phyloP scores from a whole-genome alignment of 2,888 invertebrate genomes.

The Ophioninae sp. region DNA sequence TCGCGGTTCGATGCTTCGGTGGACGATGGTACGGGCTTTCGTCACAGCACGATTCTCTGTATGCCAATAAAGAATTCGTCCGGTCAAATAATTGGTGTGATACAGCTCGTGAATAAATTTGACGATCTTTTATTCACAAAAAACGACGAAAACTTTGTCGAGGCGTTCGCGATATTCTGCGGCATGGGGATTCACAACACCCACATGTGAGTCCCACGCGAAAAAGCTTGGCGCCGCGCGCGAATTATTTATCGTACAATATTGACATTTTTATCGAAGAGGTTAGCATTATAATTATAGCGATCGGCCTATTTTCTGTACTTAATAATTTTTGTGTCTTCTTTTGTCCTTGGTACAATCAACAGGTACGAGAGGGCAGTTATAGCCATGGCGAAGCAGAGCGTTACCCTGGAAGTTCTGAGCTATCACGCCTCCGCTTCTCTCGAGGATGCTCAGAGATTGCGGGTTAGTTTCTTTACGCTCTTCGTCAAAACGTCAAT shows the following conservation, averaged over 20 bases:
- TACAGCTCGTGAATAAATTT: slow-evolving; percentile 95
- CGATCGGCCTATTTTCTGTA: not conserved
- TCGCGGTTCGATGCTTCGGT: slow-evolving; percentile 93
- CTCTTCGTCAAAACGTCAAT: not conserved
- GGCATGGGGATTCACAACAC: slow-evolving; percentile 99
- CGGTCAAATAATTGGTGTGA: slow-evolving; percentile 95
- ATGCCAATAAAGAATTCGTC: slow-evolving; percentile 98
- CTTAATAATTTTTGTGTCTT: slow-evolving; percentile 11
- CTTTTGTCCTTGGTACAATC: slow-evolving; percentile 15
- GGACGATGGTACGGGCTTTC: slow-evolving; percentile 91
- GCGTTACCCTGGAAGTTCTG: slow-evolving; percentile 95
- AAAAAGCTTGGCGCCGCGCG: too few species aligned
- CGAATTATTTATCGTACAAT: slow-evolving; percentile 2
- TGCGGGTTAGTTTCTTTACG: slow-evolving; percentile 86
- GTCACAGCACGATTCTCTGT: slow-evolving; percentile 94
- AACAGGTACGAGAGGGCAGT: slow-evolving; percentile 94
- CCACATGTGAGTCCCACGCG: slow-evolving; percentile 87
- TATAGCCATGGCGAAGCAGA: slow-evolving; percentile 97
- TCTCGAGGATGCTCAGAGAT: slow-evolving; percentile 92
- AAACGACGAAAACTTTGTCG: slow-evolving; percentile 98
- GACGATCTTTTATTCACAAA: slow-evolving; percentile 94
- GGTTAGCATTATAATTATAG: slow-evolving; percentile 15
- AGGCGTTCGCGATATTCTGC: slow-evolving; percentile 98
- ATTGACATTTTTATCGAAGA: not conserved
- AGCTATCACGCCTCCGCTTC: slow-evolving; percentile 98